phyloP scores from a whole-genome alignment of 2,888 invertebrate species.

The Scrobipalpa atriplicella region DNA sequence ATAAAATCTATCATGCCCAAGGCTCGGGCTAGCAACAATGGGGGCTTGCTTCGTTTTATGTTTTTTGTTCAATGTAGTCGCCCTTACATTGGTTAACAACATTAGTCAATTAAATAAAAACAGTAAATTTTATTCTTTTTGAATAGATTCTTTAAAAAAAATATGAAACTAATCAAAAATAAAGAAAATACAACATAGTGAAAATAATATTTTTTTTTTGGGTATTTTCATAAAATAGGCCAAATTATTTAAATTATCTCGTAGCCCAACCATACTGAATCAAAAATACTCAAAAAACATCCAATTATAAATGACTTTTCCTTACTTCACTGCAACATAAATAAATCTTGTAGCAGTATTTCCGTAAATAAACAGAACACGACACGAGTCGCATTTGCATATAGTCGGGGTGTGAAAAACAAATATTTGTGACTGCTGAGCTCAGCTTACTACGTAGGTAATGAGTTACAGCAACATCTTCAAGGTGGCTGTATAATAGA shows the following conservation, averaged over 20 bases:
- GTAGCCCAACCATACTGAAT: neutral
- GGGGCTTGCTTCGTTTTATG: neutral
- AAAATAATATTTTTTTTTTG: neutral
- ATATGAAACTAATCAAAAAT: too few relatives aligned
- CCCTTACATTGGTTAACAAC: neutral
- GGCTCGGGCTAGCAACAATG: constrained; percentile 15
- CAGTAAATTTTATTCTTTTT: too few relatives aligned
- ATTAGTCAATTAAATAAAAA: neutral
- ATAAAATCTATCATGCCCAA: constrained; percentile 20
- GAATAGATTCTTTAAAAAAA: too few relatives aligned
- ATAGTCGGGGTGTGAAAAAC: constrained; percentile 11
- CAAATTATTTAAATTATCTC: too few relatives aligned
- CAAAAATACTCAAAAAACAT: neutral
- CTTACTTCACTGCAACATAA: neutral
- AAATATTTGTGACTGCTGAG: constrained; percentile 15
- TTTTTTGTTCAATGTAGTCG: constrained; percentile 16
- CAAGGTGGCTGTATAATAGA: constrained; percentile 16
- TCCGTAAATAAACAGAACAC: constrained; percentile 13
- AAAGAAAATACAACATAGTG: neutral
- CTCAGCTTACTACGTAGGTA: neutral
- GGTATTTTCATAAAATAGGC: too few relatives aligned
- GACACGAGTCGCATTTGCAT: constrained; percentile 7
- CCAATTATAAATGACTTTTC: neutral
- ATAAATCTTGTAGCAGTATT: constrained; percentile 7
- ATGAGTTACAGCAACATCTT: constrained; percentile 1